Evolutionary conservation across 2,888 invertebrate species (phyloP).

Genomic region (Meliscaeva auricollis): DNA sequence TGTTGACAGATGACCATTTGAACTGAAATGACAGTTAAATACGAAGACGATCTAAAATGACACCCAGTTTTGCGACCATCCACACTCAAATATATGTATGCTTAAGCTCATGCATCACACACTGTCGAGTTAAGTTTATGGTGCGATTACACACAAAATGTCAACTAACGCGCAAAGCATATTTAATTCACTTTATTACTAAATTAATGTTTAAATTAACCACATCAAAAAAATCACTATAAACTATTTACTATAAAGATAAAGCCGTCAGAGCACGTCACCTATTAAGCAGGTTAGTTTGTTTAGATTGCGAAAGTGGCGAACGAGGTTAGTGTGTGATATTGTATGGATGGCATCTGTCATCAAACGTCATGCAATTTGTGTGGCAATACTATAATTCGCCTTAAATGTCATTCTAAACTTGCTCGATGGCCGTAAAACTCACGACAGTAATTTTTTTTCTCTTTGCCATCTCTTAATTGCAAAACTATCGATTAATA

Average conservation of each 20-base stretch:
- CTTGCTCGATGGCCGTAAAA: conserved; percentile 8
- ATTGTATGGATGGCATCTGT: conserved; percentile 28
- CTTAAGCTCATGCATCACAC: background rate
- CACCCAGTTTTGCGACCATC: conserved; percentile 10
- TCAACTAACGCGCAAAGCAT: conserved; percentile 54
- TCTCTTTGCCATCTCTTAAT: conserved; percentile 9
- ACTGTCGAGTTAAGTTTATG: background rate
- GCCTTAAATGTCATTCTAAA: conserved; percentile 52
- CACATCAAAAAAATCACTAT: conserved; percentile 1
- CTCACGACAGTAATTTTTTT: conserved; percentile 27
- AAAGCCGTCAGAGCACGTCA: conserved; percentile 3
- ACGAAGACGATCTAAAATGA: conserved; percentile 14
- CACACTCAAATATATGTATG: too few species aligned
- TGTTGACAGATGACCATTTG: conserved; percentile 1
- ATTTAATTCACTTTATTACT: conserved; percentile 64
- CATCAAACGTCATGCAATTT: conserved; percentile 9
- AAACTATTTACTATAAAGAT: conserved; percentile 35
- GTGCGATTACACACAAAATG: conserved; percentile 23
- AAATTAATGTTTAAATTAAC: conserved; percentile 36
- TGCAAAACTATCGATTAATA: conserved; percentile 54
- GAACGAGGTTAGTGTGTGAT: conserved; percentile 57
- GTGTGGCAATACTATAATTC: conserved; percentile 22
- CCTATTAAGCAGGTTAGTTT: conserved; percentile 29
- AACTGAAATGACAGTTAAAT: conserved; percentile 11
- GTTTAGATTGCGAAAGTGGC: conserved; percentile 61